Conservation (phyloP, 2,797 vertebrate genomes). For the Streptopelia turtur region DNA sequence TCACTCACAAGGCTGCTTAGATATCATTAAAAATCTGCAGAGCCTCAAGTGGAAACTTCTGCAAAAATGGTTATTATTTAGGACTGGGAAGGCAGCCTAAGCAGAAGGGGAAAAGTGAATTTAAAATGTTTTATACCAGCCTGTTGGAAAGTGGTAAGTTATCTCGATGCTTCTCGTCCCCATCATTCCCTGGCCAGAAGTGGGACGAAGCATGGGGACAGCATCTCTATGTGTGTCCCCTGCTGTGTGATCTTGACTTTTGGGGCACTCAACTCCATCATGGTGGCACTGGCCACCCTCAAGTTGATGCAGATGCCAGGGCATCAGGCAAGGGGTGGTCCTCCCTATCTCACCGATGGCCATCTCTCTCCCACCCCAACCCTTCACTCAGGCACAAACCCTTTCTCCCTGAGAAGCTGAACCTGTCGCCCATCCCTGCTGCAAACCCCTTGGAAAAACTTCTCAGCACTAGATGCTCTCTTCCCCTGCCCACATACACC, state of each 20-base stretch:
- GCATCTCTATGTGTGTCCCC: rapidly evolving
- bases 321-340: rapidly evolving
- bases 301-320: background rate
- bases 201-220: background rate
- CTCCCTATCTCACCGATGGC: rapidly evolving
- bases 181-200: background rate
- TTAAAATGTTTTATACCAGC: background rate
- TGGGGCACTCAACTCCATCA: rapidly evolving
- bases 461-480: background rate
- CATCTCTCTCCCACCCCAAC: too few relatives aligned
- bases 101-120: background rate
- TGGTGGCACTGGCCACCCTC: too few relatives aligned
- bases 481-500: background rate
- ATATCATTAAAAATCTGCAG: background rate
- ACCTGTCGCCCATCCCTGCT: rapidly evolving
- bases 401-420: rapidly evolving
- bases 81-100: background rate
- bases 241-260: background rate
- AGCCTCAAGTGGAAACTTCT: background rate
- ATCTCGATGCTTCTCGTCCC: background rate
- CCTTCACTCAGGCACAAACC: rapidly evolving
- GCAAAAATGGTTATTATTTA: background rate
- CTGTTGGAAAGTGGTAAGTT: background rate
- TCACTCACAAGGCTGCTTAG: background rate
- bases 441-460: background rate